phyloP scores from a whole-genome alignment of 2,797 vertebrate species.

The Momotus momota region DNA sequence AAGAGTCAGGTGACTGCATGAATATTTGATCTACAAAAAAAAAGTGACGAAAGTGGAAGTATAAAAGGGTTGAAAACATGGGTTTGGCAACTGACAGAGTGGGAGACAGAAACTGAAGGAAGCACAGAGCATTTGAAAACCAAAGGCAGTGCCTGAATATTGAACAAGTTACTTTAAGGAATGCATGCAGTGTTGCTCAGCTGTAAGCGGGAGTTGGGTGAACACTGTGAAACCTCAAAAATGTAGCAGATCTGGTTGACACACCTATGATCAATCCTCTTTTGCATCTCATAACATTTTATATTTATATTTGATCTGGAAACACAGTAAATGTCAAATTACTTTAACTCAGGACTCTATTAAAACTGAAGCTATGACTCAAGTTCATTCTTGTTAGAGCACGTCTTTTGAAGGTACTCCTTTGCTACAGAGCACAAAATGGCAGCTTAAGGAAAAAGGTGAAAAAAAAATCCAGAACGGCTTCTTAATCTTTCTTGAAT shows the following conservation, averaged over 20 bases:
- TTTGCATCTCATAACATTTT: background rate
- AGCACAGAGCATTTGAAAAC: background rate
- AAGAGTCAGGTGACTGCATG: background rate
- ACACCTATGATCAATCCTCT: background rate
- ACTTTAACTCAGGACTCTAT: background rate
- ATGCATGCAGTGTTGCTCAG: background rate
- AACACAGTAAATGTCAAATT: background rate
- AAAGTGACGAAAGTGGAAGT: background rate
- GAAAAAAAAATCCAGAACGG: background rate
- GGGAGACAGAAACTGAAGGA: background rate
- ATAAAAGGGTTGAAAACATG: background rate
- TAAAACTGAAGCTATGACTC: background rate
- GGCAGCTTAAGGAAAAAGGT: background rate
- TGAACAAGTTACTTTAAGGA: background rate
- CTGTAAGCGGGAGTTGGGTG: background rate
- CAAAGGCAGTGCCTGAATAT: background rate
- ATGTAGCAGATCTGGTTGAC: background rate
- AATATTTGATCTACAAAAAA: background rate
- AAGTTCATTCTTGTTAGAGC: background rate
- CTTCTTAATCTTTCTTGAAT: background rate
- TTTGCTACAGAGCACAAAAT: background rate
- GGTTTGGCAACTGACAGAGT: background rate
- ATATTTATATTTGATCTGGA: background rate
- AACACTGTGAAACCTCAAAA: background rate
- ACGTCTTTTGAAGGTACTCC: background rate